phyloP scores from a whole-genome alignment of 2,797 vertebrate species.

The Anguilla obscura region DNA sequence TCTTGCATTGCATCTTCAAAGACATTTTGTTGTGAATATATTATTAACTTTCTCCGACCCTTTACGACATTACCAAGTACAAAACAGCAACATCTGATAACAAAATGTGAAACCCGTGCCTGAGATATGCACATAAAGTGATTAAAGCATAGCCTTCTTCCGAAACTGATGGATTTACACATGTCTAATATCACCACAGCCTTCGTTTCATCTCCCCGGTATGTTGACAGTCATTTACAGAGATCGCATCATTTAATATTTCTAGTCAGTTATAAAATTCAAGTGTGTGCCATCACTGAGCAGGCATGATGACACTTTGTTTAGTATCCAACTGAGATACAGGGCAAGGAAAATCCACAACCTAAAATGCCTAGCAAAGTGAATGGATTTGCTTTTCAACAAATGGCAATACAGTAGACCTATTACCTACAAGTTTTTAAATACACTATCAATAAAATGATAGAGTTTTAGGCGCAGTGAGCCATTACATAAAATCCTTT shows the following conservation, averaged over 20 bases:
- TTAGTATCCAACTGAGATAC: constrained; percentile 1
- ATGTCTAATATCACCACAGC: not conserved
- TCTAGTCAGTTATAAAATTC: not conserved
- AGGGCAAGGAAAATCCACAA: not conserved
- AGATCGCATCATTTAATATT: constrained; percentile 14
- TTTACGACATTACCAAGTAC: not conserved
- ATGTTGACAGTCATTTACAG: constrained; percentile 2
- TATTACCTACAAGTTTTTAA: not conserved
- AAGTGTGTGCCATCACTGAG: not conserved
- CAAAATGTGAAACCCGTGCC: not conserved
- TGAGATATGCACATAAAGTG: not conserved
- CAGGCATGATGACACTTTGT: not conserved
- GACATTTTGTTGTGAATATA: not conserved
- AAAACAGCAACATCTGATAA: not conserved
- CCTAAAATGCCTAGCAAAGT: not conserved
- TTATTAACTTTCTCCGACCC: not conserved
- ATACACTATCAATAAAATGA: constrained; percentile 24
- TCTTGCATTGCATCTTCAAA: not conserved
- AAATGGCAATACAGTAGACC: constrained; percentile 3
- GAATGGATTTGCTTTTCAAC: constrained; percentile 2
- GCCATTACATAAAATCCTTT: constrained; percentile 24
- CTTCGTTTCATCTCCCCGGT: not conserved
- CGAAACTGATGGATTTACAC: not conserved
- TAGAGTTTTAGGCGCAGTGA: constrained; percentile 21
- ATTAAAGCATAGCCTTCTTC: not conserved